Conservation (phyloP, 2,888 invertebrate genomes). For the Arrhopalites spinosus region DNA sequence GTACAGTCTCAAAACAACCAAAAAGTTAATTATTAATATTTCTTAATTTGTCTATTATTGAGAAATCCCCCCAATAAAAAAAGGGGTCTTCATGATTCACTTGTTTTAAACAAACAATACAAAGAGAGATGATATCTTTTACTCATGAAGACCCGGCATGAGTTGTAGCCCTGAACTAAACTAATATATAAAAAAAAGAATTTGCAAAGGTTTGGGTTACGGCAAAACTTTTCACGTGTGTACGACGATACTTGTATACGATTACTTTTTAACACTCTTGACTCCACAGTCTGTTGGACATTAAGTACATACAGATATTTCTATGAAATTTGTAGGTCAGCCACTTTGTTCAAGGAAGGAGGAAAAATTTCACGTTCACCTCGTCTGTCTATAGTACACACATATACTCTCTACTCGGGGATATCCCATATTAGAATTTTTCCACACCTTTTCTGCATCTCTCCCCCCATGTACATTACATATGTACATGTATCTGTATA, state of each 20-base stretch:
- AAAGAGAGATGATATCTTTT: not conserved
- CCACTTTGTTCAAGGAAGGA: not conserved
- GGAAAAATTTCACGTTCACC: not conserved
- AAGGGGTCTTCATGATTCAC: too few species aligned
- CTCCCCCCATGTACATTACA: not conserved
- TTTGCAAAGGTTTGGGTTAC: not conserved
- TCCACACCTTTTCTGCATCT: not conserved
- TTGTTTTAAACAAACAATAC: not conserved
- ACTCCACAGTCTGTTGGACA: not conserved
- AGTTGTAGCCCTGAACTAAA: conserved; percentile 1
- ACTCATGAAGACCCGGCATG: not conserved
- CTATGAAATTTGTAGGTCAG: not conserved
- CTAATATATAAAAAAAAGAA: not conserved
- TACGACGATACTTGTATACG: not conserved
- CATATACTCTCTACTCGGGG: not conserved
- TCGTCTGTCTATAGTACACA: not conserved
- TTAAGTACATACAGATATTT: not conserved
- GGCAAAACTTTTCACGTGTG: not conserved
- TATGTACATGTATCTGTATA: too few species aligned
- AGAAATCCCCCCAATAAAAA: too few species aligned
- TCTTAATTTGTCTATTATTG: too few species aligned
- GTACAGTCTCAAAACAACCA: not conserved
- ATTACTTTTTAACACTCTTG: not conserved
- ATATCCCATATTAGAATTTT: not conserved
- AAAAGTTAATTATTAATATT: not conserved